Base-by-base conservation (phyloP, 2,113 vertebrate genomes). In the Apistogramma diplotaenia region DNA sequence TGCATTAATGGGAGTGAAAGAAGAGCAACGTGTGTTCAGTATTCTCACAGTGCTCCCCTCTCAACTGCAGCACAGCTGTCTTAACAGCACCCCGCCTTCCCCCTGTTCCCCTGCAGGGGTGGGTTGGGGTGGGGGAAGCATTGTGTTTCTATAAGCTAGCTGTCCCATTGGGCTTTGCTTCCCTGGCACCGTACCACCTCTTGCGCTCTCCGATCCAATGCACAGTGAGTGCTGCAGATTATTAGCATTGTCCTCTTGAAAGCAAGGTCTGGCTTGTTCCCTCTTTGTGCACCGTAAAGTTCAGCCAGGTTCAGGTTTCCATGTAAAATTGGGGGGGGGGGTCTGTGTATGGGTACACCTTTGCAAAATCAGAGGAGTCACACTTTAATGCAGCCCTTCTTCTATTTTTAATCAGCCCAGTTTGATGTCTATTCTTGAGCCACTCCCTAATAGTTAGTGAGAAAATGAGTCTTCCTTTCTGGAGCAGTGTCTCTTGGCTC, bases 361-460 rank as follows among this genome's bases (percentile, higher is more conserved):
- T 67, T 76, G 25, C 58, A 78, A 33, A 55, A 82, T 87, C 71
- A 86, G 85, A 86, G 55, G 31, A 84, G 81, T 84, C 78, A 85
- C 84, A 87, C 79, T 73, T 86, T 87, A 35, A 67, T 74, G 62
- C 83, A 84, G 46, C 53, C 37, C 33, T 25, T 79, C 62, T 86
- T 91, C 93, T 94, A 93, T 93, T 93, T 94, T 93, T 92, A 93
- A 92, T 91, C 83, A 91, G 78, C 88, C 89, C 90, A 91, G 87
- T 94, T 93, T 81, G 84, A 82, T 90, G 83, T 92, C 91, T 94
- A 93, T 93, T 94, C 92, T 90, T 83, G 86, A 93, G 93, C 75
- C 85, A 88, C 85, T 79, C 74, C 85, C 88, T 85, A 77, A 91
- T 89, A 94, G 83, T 88, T 57, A 79, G 83, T 37, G 85, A 91